phyloP scores from a whole-genome alignment of 2,113 vertebrate genomes.

The Eurystomus gularis region DNA sequence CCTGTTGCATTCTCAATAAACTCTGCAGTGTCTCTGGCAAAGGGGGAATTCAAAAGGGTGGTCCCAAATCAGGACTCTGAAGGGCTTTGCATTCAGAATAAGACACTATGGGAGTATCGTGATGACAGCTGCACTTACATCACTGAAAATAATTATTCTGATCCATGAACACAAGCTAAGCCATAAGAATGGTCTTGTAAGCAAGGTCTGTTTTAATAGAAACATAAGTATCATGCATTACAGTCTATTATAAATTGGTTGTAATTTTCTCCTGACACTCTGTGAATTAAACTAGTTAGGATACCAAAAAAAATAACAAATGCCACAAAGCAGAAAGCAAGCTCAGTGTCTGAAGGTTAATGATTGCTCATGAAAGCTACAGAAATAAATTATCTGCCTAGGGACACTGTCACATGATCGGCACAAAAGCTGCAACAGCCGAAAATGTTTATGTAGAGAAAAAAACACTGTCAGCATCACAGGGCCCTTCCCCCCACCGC shows the following conservation, averaged over 20 bases:
- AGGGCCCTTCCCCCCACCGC: slow-evolving; percentile 77
- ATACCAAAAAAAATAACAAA: slow-evolving; percentile 72
- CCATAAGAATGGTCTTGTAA: slow-evolving; percentile 61
- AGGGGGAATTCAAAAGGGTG: slow-evolving; percentile 48
- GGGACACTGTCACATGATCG: slow-evolving; percentile 84
- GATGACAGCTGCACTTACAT: slow-evolving; percentile 65
- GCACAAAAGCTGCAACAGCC: slow-evolving; percentile 86
- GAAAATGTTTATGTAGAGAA: slow-evolving; percentile 87
- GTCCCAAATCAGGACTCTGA: slow-evolving; percentile 35
- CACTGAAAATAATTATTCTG: slow-evolving; percentile 69
- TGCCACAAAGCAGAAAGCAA: slow-evolving; percentile 82
- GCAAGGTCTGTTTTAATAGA: slow-evolving; percentile 75
- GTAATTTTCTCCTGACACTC: slow-evolving; percentile 81
- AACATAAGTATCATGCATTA: slow-evolving; percentile 73
- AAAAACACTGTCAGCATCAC: slow-evolving; percentile 80
- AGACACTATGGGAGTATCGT: slow-evolving; percentile 60
- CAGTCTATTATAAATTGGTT: slow-evolving; percentile 78
- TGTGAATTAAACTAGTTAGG: slow-evolving; percentile 83
- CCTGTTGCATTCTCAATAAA: slow-evolving; percentile 71
- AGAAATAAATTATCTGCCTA: slow-evolving; percentile 89
- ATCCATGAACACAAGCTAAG: slow-evolving; percentile 64
- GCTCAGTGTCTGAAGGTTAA: slow-evolving; percentile 85
- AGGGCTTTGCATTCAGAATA: slow-evolving; percentile 55
- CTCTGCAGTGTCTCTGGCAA: not conserved
- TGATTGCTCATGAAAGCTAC: slow-evolving; percentile 88